These are phyloP conservation scores for Cheilosia urbana DNA, from an alignment of 2,888 invertebrate species.

Conservation along the genomic window DNA sequence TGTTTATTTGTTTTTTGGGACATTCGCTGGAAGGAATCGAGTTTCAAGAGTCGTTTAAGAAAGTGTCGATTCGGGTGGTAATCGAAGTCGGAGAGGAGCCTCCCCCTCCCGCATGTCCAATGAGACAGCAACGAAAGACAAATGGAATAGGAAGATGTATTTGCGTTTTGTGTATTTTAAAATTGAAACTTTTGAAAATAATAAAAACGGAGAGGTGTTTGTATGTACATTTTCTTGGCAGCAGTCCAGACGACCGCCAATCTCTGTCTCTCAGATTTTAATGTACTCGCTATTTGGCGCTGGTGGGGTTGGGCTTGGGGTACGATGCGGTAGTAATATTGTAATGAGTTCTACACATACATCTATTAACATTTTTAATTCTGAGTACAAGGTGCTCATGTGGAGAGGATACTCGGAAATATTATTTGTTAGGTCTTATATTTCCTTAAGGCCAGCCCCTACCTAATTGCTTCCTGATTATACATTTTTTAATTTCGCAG, in stretches of 20 bases:
- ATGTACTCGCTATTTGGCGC: conserved; percentile 63
- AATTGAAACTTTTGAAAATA: conserved; percentile 41
- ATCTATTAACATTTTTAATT: conserved; percentile 36
- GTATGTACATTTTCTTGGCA: conserved; percentile 58
- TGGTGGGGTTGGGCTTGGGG: conserved; percentile 3
- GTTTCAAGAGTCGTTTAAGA: conserved; percentile 44
- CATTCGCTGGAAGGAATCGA: conserved; percentile 38
- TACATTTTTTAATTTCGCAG: no score
- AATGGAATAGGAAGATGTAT: conserved; percentile 27
- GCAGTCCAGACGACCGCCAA: conserved; percentile 71
- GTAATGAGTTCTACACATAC: conserved; percentile 56
- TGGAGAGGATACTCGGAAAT: background rate
- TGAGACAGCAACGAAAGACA: conserved; percentile 26
- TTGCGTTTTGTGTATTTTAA: conserved; percentile 47
- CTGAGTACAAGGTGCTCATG: conserved; percentile 33
- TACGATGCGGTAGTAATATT: conserved; percentile 57
- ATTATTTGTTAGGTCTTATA: conserved; percentile 1
- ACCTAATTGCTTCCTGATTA: background rate
- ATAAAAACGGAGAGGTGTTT: conserved; percentile 6
- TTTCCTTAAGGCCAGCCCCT: background rate
- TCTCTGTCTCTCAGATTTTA: conserved; percentile 69
- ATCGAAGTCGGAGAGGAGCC: background rate
- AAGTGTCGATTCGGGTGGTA: conserved; percentile 51
- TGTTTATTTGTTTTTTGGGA: conserved; percentile 46
- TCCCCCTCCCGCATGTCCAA: background rate